Conservation (phyloP, 2,113 vertebrate genomes). For the Phalacrocorax pelagicus region DNA sequence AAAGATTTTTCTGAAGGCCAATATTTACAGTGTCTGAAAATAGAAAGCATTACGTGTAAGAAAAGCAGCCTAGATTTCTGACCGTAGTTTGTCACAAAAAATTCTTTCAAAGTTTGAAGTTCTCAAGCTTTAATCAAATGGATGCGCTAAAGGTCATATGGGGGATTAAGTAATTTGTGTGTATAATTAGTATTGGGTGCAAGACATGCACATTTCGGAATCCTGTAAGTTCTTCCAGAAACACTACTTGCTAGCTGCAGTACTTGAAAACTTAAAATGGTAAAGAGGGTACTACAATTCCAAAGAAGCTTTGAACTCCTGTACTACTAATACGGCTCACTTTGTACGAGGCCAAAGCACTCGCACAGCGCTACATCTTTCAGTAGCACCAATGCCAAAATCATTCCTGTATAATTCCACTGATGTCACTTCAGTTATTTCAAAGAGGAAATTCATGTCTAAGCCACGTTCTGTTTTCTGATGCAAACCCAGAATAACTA, state of each 20-base stretch:
- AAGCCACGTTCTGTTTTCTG: slow-evolving; percentile 53
- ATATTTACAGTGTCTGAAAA: slow-evolving; percentile 42
- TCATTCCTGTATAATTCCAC: slow-evolving; percentile 70
- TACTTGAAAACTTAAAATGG: slow-evolving; percentile 48
- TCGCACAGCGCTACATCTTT: slow-evolving; percentile 65
- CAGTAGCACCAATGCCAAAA: slow-evolving; percentile 60
- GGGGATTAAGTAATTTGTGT: background rate
- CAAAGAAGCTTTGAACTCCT: slow-evolving; percentile 60
- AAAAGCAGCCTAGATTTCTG: slow-evolving; percentile 67
- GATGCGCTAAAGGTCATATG: background rate
- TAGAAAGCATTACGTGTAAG: background rate
- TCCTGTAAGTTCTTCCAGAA: slow-evolving; percentile 40
- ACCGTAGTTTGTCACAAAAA: slow-evolving; percentile 32
- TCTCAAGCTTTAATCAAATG: slow-evolving; percentile 23
- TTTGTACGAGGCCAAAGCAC: slow-evolving; percentile 67
- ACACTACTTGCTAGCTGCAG: slow-evolving; percentile 19
- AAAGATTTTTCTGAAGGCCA: slow-evolving; percentile 19
- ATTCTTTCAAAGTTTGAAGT: slow-evolving; percentile 9
- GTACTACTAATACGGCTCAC: slow-evolving; percentile 59
- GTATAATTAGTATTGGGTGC: background rate
- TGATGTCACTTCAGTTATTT: slow-evolving; percentile 64
- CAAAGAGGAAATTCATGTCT: slow-evolving; percentile 59
- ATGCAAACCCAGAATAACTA: slow-evolving; percentile 49
- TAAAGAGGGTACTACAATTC: slow-evolving; percentile 47
- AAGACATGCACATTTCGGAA: slow-evolving; percentile 14